A percentile compares a stretch with the other conserved stretches of the same genome.
Conservation (phyloP, 2,888 invertebrate species). For the Chloroclystis v-ata region DNA sequence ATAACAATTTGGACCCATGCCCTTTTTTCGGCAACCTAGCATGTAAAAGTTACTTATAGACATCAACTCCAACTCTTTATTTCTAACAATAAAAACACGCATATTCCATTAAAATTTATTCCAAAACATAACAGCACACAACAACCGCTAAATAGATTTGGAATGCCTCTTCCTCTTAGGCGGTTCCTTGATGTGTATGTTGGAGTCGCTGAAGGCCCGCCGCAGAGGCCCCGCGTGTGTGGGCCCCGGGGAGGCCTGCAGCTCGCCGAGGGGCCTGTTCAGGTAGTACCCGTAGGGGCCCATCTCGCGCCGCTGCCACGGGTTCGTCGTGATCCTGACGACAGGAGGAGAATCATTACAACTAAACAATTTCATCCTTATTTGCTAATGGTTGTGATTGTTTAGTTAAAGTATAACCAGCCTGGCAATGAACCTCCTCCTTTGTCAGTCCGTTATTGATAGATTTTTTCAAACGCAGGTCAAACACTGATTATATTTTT, state of each 20-base stretch:
- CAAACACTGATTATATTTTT: too few relatives aligned
- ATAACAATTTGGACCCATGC: too few relatives aligned
- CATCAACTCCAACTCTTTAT: too few relatives aligned
- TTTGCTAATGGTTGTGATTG: neutral
- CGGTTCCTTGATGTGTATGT: slow-evolving; percentile 51
- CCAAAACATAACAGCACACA: neutral
- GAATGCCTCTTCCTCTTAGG: slow-evolving; percentile 59
- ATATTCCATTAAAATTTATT: slow-evolving; percentile 1
- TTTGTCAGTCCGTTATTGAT: neutral
- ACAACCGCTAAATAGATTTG: slow-evolving; percentile 53
- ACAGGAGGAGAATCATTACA: slow-evolving; percentile 1
- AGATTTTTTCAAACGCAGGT: too few relatives aligned
- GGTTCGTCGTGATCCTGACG: slow-evolving; percentile 76
- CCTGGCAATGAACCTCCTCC: slow-evolving; percentile 1
- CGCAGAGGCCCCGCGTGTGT: slow-evolving; percentile 41
- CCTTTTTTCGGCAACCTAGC: too few relatives aligned
- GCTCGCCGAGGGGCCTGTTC: slow-evolving; percentile 61
- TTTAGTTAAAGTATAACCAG: neutral
- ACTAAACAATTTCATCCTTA: neutral
- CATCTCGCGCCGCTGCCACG: slow-evolving; percentile 78
- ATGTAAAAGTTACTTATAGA: too few relatives aligned
- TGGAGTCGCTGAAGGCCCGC: slow-evolving; percentile 61
- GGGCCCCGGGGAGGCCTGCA: slow-evolving; percentile 39
- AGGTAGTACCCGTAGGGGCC: slow-evolving; percentile 80
- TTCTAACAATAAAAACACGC: neutral